A percentile compares a stretch with the other conserved stretches of the same genome.
Evolutionary conservation across 2,113 vertebrate species (phyloP).

Genomic region (Phrynosoma platyrhinos): DNA sequence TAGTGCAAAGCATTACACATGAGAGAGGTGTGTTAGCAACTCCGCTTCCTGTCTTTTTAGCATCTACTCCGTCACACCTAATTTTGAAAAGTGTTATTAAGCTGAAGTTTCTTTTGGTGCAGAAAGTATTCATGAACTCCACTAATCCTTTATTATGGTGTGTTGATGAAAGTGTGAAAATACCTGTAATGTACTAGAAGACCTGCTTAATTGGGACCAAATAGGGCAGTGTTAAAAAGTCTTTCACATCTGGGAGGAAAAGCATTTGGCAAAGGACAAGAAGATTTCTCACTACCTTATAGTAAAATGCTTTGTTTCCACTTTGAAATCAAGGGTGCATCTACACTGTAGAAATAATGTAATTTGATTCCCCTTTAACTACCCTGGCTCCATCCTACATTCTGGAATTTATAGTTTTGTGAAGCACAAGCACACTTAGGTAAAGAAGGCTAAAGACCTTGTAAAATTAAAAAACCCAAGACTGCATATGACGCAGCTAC

Average conservation of each 20-base stretch:
- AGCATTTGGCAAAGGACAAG: conserved; percentile 50
- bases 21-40: conserved; percentile 72
- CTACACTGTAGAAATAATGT: background rate
- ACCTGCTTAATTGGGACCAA: conserved; percentile 73
- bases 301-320: conserved; percentile 63
- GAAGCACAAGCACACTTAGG: too few relatives aligned
- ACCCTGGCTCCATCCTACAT: too few relatives aligned
- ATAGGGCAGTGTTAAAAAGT: conserved; percentile 60
- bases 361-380: too few relatives aligned
- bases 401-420: too few relatives aligned
- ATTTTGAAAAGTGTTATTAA: conserved; percentile 80
- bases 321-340: conserved; percentile 64
- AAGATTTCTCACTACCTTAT: conserved; percentile 67
- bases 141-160: conserved; percentile 71
- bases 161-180: conserved; percentile 74
- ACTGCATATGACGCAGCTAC: too few relatives aligned
- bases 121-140: conserved; percentile 71
- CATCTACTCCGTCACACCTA: conserved; percentile 69
- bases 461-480: too few relatives aligned
- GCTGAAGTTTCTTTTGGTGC: conserved; percentile 68
- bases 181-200: conserved; percentile 70
- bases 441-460: too few relatives aligned
- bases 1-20: conserved; percentile 70
- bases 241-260: conserved; percentile 71
- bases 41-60: conserved; percentile 78